A percentile compares a stretch with the other conserved stretches of the same genome.
Evolutionary conservation across 2,888 invertebrate species (phyloP).

Genomic region (Anoplius nigerrimus): DNA sequence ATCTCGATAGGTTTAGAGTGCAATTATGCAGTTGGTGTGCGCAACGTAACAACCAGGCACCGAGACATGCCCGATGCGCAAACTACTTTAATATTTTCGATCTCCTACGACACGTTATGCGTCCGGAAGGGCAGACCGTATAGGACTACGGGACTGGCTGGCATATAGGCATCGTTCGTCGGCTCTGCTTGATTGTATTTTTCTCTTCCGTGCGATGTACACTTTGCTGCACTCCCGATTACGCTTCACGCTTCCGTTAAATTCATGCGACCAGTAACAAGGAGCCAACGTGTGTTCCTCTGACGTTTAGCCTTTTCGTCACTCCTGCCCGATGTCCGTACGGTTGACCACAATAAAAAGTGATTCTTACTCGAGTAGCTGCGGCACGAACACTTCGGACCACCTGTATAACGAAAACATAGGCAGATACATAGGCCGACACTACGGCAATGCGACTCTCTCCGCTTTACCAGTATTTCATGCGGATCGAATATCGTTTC

Average conservation of each 20-base stretch:
- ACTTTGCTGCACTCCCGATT: constrained; percentile 19
- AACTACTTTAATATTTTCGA: not conserved
- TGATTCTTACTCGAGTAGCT: too few species aligned
- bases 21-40: too few species aligned
- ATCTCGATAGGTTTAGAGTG: constrained; percentile 13
- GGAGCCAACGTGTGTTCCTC: too few species aligned
- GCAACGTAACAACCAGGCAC: too few species aligned
- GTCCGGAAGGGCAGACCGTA: not conserved
- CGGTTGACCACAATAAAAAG: not conserved
- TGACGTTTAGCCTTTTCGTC: constrained; percentile 10
- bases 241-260: constrained; percentile 1
- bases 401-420: too few species aligned
- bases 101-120: too few species aligned
- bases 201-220: constrained; percentile 31
- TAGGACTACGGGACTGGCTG: constrained; percentile 26
- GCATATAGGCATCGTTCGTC: constrained; percentile 29
- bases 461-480: too few species aligned
- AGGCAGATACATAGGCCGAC: too few species aligned
- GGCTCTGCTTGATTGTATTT: constrained; percentile 40
- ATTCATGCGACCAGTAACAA: too few species aligned
- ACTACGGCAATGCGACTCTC: too few species aligned
- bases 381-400: not conserved
- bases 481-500: too few species aligned
- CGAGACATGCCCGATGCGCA: constrained; percentile 1
- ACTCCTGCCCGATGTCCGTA: not conserved